Evolutionary conservation across 1,140 invertebrate genomes (phyloP).

Genomic region (Cydia pomonella): DNA sequence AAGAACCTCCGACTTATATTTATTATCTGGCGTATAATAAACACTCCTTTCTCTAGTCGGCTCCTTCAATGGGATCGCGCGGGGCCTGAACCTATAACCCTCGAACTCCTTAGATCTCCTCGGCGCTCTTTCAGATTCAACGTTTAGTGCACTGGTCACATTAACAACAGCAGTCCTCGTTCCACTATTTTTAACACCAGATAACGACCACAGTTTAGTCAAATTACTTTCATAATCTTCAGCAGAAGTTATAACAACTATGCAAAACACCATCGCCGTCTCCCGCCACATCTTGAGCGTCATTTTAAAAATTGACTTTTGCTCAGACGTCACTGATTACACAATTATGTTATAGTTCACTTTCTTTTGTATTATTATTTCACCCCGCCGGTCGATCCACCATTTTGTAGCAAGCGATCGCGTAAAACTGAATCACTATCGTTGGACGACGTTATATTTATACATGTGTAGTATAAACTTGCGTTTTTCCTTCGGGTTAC

Average conservation of each 20-base stretch:
- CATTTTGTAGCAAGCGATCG: conserved; percentile 75
- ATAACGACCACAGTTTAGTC: conserved; percentile 58
- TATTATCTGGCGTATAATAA: conserved; percentile 59
- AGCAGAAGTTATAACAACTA: conserved; percentile 48
- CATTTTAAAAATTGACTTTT: conserved; percentile 53
- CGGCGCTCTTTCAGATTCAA: conserved; percentile 41
- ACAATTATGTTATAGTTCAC: conserved; percentile 61
- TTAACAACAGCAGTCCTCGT: conserved; percentile 51
- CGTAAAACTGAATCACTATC: conserved; percentile 76
- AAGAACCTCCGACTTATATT: conserved; percentile 67
- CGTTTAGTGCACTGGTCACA: conserved; percentile 62
- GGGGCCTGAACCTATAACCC: conserved; percentile 63
- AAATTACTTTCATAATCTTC: conserved; percentile 59
- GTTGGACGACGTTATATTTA: conserved; percentile 72
- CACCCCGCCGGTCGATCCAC: conserved; percentile 60
- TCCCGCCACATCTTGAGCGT: conserved; percentile 50
- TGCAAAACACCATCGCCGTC: conserved; percentile 55
- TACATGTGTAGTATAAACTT: conserved; percentile 74
- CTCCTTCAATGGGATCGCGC: conserved; percentile 58
- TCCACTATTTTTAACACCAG: conserved; percentile 52
- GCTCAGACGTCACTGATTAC: conserved; percentile 51
- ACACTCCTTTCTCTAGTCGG: conserved; percentile 55
- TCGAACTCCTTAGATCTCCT: conserved; percentile 46
- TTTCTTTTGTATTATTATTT: conserved; percentile 53
- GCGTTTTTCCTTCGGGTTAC: conserved; percentile 72